Base-by-base conservation (phyloP, 2,113 vertebrate genomes). In the Oryzias woworae region DNA sequence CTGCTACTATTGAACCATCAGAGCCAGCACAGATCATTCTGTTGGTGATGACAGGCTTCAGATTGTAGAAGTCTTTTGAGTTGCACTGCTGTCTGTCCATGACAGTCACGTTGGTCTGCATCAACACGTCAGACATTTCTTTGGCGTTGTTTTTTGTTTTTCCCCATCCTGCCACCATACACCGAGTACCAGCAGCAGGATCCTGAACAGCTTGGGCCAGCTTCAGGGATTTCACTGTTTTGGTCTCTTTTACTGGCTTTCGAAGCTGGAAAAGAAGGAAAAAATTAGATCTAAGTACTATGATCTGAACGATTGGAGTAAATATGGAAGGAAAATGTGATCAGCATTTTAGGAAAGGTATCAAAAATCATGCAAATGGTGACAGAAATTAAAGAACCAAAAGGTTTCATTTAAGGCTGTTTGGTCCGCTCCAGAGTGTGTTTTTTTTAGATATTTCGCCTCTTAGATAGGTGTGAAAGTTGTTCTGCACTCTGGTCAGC, bases 81-180 rank as follows among this genome's bases (percentile, higher is more conserved):
- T 89, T 89, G 66, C 90, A 92, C 48, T 53, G 77, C 5, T 0
- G 0, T 42, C 83, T 83, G 77, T 66, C 59, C 8, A 92, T 67
- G 54, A 91, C 78, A 2, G 83, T 87, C 16, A 91, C 85, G 2
- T 84, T 87, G 51, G 41, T 82, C 0, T 80, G 53, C 71, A 18
- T 87, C 56, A 92, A 61, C 47, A 87, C 77, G 0, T 90, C 67
- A 0, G 90, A 92, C 41, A 15, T 28, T 15, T 2, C 0, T 1
- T 18, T 24, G 0, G 0, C 14, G 0, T 0, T 0, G 2, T 66
- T 52, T 0, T 68, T 57, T 2, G 69, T 87, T 0, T 0, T 5
- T 1, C 90, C 90, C 90, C 90, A 92, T 51, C 90, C 90, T 22
- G 89, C 88, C 60, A 88, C 89, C 62, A 56, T 10, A n/a, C 90